These are phyloP conservation scores for Bombyx mandarina DNA, from an alignment of 1,140 invertebrate genomes.

Conservation along the genomic window DNA sequence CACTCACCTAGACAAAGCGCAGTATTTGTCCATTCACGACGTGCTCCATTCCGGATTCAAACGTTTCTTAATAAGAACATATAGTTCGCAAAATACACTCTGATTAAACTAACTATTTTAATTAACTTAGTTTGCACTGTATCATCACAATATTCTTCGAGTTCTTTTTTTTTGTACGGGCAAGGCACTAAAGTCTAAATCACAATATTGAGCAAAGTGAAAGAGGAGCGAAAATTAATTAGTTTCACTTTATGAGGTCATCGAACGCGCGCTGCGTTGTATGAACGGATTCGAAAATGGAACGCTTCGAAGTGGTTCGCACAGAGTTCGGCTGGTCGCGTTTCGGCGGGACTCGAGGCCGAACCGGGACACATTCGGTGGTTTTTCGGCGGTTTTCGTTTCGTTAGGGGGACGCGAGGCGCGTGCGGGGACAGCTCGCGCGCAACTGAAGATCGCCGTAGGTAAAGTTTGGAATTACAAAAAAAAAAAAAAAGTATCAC, in stretches of 20 bases:
- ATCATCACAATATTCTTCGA: conserved; percentile 45
- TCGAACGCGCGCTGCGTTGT: conserved; percentile 28
- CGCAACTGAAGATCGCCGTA: conserved; percentile 64
- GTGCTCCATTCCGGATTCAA: neutral
- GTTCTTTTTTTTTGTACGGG: conserved; percentile 35
- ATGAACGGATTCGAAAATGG: conserved; percentile 31
- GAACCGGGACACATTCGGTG: conserved; percentile 38
- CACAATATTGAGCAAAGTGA: conserved; percentile 62
- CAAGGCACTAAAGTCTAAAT: conserved; percentile 57
- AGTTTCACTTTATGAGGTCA: conserved; percentile 38
- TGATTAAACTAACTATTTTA: conserved; percentile 20
- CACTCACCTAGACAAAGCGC: conserved; percentile 42
- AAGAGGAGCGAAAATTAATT: conserved; percentile 20
- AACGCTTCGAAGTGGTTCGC: conserved; percentile 24
- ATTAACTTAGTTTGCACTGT: conserved; percentile 55
- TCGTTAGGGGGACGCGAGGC: conserved; percentile 24
- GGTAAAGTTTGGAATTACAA: conserved; percentile 59
- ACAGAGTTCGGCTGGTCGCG: neutral
- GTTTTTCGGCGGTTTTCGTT: conserved; percentile 41
- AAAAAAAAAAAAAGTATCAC: too few species aligned
- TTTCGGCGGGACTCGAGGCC: neutral
- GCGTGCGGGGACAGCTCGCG: conserved; percentile 55
- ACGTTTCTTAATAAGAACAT: conserved; percentile 6
- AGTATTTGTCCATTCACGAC: conserved; percentile 44
- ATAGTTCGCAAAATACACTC: conserved; percentile 42